Evolutionary conservation across 2,113 vertebrate genomes (phyloP), one percentile per base, ranked within the genome.

Genomic region (Pedetes capensis): DNA sequence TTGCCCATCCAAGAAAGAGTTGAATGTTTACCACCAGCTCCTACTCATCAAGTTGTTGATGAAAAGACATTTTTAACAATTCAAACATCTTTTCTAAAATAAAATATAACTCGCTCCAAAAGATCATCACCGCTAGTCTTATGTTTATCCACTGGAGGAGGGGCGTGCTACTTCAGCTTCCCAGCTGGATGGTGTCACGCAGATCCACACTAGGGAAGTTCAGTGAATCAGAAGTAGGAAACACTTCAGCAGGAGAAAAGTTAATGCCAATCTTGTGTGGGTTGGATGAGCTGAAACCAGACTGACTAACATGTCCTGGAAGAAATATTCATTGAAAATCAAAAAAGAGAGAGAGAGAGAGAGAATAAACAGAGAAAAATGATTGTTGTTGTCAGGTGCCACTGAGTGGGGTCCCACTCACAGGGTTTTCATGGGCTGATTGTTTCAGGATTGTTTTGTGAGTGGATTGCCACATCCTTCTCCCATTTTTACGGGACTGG

Each of bases 1-100:
- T 88, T 74, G 93, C n/a, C 76, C 27, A 7, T 27, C 47, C 44
- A 59, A 84, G n/a, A 71, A 91, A 76, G 39, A 44, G 39, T 0
- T 34, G 14, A 80, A 72, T 66, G 10, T 86, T 53, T 84, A 20
- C 94, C 17, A 63, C 61, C 8, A 23, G 53, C 71, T 79, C 27
- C 91, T 51, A 39, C 13, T 51, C 34, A 79, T 74, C 68, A 81
- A 64, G n/a, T 80, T 39, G 5, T 39, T 42, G 80, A 72, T 55
- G 59, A 61, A 83, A 87, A 8, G 23, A 42, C 2, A 3, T 22
- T 83, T 93, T 87, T 57, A 6, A 29, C 22, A 51, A 80, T 72
- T 51, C 27, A 94, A 34, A 78, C 17, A 59, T 71, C 23, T 59
- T 89, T 95, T 74, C 89, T 93, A 47, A 74, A 91, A 95, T 51